These are phyloP conservation scores for Corythoichthys haematopterus DNA, from an alignment of 2,113 vertebrate genomes.

Conservation along the genomic window DNA sequence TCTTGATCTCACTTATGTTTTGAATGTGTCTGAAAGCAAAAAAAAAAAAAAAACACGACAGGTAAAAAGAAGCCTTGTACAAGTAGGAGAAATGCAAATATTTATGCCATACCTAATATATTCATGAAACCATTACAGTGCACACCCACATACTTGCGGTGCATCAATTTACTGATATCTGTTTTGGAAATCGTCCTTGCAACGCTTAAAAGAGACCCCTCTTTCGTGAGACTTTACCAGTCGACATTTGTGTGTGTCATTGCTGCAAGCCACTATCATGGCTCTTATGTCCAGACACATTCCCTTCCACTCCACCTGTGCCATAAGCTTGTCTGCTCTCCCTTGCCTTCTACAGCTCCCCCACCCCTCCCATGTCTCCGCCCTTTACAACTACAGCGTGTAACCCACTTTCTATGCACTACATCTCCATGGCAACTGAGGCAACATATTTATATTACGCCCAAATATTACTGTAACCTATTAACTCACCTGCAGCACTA, in stretches of 20 bases:
- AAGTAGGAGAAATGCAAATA: neutral
- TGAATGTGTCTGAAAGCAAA: constrained; percentile 84
- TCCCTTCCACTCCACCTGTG: constrained; percentile 69
- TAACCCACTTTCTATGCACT: constrained; percentile 58
- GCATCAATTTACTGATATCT: neutral
- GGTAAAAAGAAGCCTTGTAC: neutral
- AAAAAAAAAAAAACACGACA: neutral
- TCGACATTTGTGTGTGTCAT: constrained; percentile 24
- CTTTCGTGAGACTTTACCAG: constrained; percentile 8
- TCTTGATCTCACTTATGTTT: constrained; percentile 97
- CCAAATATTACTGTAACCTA: neutral
- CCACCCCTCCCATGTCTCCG: constrained; percentile 36
- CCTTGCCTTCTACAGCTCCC: neutral
- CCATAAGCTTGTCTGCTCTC: constrained; percentile 39
- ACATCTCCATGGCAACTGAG: constrained; percentile 43
- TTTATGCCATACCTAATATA: neutral
- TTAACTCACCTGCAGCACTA: neutral
- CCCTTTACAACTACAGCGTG: constrained; percentile 21
- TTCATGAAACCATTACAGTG: neutral
- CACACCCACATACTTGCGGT: neutral
- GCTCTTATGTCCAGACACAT: constrained; percentile 64
- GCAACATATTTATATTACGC: constrained; percentile 7
- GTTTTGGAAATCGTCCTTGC: neutral
- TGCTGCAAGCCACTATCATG: constrained; percentile 47
- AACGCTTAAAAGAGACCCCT: neutral